Conservation (phyloP, 2,888 invertebrate species). For the Sturmia bella region DNA sequence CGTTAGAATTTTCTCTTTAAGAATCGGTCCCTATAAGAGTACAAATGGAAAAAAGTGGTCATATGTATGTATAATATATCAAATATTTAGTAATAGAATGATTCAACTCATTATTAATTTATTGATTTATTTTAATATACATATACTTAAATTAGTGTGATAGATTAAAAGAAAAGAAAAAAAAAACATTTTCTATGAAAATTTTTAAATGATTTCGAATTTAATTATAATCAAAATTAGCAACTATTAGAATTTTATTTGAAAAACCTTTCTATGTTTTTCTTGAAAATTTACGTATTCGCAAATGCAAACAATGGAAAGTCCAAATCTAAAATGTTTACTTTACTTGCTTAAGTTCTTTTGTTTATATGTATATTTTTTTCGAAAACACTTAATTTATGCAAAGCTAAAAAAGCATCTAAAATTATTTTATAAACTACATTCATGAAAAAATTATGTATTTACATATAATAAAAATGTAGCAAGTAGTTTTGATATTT, state of each 20-base stretch:
- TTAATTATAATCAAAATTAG: constrained; percentile 40
- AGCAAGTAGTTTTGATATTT: constrained; percentile 67
- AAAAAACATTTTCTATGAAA: constrained; percentile 51
- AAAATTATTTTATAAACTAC: neutral
- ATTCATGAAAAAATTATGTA: constrained; percentile 5
- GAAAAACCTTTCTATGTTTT: too few species aligned
- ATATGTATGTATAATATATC: too few species aligned
- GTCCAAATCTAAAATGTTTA: too few species aligned
- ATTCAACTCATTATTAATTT: neutral
- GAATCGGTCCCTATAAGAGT: too few species aligned
- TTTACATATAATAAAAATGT: constrained; percentile 40
- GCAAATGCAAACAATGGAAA: too few species aligned
- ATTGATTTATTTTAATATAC: neutral
- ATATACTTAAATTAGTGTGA: neutral
- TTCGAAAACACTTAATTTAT: too few species aligned
- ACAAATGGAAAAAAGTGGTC: too few species aligned
- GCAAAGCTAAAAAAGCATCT: neutral
- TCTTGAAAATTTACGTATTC: too few species aligned
- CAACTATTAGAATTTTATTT: constrained; percentile 1
- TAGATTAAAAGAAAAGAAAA: neutral
- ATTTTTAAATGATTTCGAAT: constrained; percentile 27
- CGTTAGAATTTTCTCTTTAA: too few species aligned
- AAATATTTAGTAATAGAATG: too few species aligned
- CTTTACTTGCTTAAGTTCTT: too few species aligned
- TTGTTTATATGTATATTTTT: too few species aligned